Evolutionary conservation across 2,888 invertebrate species (phyloP), one percentile per base, ranked within the genome.

Genomic region (Eudasyphora cyanicolor): DNA sequence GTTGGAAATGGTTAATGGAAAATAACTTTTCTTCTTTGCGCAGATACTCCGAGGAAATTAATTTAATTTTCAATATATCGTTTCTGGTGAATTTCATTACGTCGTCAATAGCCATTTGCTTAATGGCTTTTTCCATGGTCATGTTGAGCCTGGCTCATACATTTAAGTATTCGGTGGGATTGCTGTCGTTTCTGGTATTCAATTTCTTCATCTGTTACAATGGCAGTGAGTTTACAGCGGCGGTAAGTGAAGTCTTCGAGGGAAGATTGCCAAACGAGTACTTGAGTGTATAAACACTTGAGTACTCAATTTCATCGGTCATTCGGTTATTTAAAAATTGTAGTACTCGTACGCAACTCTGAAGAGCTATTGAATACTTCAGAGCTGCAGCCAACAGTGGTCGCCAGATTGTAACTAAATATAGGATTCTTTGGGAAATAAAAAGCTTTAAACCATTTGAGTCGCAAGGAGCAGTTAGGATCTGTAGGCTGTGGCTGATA

Each of bases 41-140:
- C 27, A 88, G 88, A 29, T 85, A 86, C 35, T 86, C 86, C 8
- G 82, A 78, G 1, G 79, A 88, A 29, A 82, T 90, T 10, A 91
- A 91, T 79, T 19, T 74, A 1, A 86, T 88, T n/a, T 89, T 89
- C 35, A 89, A 89, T 38, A 87, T 88, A 8, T 86, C 86, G 2
- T 89, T 91, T 60, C 19, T 88, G 49, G 86, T 87, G 7, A 90
- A 90, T 29, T 87, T 91, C 24, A 64, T 84, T n/a, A 87, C 88
- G 0, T 89, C 91, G 1, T 87, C 88, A 0, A 82, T 91, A 60
- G 89, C 90, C 35, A 89, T 91, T 42, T 91, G 91, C 21, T 79
- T 91, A 73, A 89, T 90, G 87, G 88, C 86, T 17, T 86, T 88
- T 29, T 88, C 90, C 0, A 89, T 91, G 79, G 82, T 90, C 35